phyloP scores from a whole-genome alignment of 53 echinoderm and acorn worm species.

The Astropecten irregularis region DNA sequence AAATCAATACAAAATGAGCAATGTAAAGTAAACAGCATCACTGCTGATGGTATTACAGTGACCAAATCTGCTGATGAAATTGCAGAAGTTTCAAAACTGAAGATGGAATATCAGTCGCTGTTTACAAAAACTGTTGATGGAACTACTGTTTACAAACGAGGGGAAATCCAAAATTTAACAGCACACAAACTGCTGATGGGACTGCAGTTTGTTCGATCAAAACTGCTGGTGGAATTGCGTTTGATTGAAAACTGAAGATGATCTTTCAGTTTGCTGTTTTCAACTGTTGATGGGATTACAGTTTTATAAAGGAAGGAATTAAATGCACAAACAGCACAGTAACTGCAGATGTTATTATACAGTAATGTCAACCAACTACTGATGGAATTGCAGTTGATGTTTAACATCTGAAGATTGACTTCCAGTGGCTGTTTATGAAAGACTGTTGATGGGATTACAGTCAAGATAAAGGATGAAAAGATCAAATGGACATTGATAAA shows the following conservation, averaged over 20 bases:
- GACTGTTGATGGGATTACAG: conserved; percentile 15
- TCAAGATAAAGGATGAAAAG: background rate
- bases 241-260: conserved; percentile 11
- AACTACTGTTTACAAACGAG: background rate
- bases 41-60: background rate
- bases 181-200: background rate
- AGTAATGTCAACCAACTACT: background rate
- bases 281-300: background rate
- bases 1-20: background rate
- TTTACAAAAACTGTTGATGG: conserved; percentile 3
- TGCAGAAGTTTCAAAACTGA: conserved; percentile 1
- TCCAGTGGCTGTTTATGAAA: background rate
- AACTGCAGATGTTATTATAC: background rate
- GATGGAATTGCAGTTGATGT: conserved; percentile 25
- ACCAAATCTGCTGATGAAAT: conserved; percentile 9
- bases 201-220: background rate
- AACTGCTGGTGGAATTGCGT: conserved; percentile 6
- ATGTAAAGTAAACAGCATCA: background rate
- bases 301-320: background rate
- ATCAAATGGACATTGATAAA: background rate
- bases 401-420: background rate
- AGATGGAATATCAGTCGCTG: background rate
- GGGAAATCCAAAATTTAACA: conserved; percentile 3
- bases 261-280: conserved; percentile 8
- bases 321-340: background rate